Conservation (phyloP, 2,797 vertebrate genomes). For the Eulemur rubriventer region DNA sequence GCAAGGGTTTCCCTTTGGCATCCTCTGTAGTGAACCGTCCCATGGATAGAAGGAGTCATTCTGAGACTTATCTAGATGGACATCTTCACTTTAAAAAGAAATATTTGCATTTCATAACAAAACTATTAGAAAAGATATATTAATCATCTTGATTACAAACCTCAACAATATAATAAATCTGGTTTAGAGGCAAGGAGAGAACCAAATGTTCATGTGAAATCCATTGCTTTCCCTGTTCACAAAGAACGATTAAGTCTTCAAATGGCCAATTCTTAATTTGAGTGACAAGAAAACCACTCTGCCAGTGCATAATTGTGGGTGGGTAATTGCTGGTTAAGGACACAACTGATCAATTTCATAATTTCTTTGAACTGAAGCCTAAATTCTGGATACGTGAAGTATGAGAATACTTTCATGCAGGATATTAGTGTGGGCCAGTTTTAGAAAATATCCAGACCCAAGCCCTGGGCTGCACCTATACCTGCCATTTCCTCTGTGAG, state of each 20-base stretch:
- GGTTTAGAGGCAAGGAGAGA: conserved; percentile 26
- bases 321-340: neutral
- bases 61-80: neutral
- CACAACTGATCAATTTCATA: conserved; percentile 50
- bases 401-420: conserved; percentile 20
- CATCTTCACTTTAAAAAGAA: conserved; percentile 35
- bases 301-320: conserved; percentile 3
- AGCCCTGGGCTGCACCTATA: neutral
- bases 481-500: neutral
- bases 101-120: neutral
- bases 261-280: conserved; percentile 25
- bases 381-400: neutral
- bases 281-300: neutral
- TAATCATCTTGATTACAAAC: conserved; percentile 10
- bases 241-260: conserved; percentile 44
- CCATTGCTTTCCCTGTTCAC: neutral
- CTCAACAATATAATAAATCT: neutral
- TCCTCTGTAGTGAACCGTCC: neutral
- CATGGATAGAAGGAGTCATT: neutral
- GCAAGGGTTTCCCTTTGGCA: neutral
- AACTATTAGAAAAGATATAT: neutral
- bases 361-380: conserved; percentile 54
- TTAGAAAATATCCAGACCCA: neutral
- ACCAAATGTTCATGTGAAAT: conserved; percentile 1
- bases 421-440: neutral